Evolutionary conservation across 2,888 invertebrate genomes (phyloP).

Genomic region (Acronicta leporina): DNA sequence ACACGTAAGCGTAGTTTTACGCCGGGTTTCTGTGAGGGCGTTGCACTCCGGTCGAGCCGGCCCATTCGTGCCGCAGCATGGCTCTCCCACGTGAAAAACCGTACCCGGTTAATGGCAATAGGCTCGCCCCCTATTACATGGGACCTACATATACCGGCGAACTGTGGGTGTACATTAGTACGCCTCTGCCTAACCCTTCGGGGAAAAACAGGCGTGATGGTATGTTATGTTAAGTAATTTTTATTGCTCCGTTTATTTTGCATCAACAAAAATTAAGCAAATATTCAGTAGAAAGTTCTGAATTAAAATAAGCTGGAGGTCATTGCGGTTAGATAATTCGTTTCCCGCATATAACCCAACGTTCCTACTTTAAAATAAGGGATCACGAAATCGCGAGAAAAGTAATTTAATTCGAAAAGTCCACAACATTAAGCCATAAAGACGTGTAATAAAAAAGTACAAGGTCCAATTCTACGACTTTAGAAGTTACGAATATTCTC

Average conservation of each 20-base stretch:
- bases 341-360: conserved; percentile 18
- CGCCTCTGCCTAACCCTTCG: too few species aligned
- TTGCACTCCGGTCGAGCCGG: too few species aligned
- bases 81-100: too few species aligned
- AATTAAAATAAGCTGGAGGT: conserved; percentile 20
- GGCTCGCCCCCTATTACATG: too few species aligned
- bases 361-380: conserved; percentile 36
- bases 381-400: conserved; percentile 40
- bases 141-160: too few species aligned
- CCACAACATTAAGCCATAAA: conserved; percentile 44
- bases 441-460: conserved; percentile 45
- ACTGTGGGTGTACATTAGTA: too few species aligned
- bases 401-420: conserved; percentile 52
- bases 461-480: conserved; percentile 33
- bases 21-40: too few species aligned
- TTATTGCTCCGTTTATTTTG: conserved; percentile 9
- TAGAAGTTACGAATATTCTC: conserved; percentile 20
- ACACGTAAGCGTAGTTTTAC: too few species aligned
- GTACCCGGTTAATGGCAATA: too few species aligned
- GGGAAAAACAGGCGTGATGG: too few species aligned
- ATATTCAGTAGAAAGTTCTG: conserved; percentile 1
- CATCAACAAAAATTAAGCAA: conserved; percentile 1
- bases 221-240: too few species aligned
- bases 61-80: too few species aligned
- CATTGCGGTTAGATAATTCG: conserved; percentile 25